Conservation (phyloP, 2,797 vertebrate genomes). For the Gadopsis bispinosus region DNA sequence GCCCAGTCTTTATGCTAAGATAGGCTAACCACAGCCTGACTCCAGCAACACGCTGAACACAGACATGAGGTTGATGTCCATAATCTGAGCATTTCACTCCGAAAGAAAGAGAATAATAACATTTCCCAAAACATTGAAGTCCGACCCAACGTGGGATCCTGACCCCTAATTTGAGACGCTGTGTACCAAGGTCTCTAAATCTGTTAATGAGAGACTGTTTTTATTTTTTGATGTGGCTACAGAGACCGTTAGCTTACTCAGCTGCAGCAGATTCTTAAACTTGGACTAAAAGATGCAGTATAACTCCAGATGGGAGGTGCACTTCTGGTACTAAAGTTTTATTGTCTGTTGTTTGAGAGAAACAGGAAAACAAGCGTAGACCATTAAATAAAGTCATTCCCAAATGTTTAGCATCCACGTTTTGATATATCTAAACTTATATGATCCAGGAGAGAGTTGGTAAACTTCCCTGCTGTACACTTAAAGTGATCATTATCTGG, state of each 20-base stretch:
- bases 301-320: constrained; percentile 44
- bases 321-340: constrained; percentile 39
- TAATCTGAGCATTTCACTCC: too few species aligned
- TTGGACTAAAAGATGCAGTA: neutral
- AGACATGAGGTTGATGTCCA: too few species aligned
- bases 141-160: too few species aligned
- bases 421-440: neutral
- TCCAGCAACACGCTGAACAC: too few species aligned
- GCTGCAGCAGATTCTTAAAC: constrained; percentile 11
- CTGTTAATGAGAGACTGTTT: neutral
- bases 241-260: neutral
- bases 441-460: neutral
- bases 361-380: constrained; percentile 19
- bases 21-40: too few species aligned
- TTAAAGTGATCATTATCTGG: neutral
- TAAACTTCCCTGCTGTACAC: neutral
- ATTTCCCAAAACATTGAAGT: too few species aligned
- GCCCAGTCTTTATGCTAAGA: too few species aligned
- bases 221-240: neutral
- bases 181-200: neutral
- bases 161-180: too few species aligned
- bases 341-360: constrained; percentile 28
- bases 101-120: too few species aligned
- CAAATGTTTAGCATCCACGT: constrained; percentile 6
- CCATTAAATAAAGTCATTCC: constrained; percentile 17